Percentiles rank a stretch among this genome's conserved stretches.
These are phyloP conservation scores for Phymorhynchus buccinoides DNA, from an alignment of 1,140 invertebrate genomes.

Conservation along the genomic window DNA sequence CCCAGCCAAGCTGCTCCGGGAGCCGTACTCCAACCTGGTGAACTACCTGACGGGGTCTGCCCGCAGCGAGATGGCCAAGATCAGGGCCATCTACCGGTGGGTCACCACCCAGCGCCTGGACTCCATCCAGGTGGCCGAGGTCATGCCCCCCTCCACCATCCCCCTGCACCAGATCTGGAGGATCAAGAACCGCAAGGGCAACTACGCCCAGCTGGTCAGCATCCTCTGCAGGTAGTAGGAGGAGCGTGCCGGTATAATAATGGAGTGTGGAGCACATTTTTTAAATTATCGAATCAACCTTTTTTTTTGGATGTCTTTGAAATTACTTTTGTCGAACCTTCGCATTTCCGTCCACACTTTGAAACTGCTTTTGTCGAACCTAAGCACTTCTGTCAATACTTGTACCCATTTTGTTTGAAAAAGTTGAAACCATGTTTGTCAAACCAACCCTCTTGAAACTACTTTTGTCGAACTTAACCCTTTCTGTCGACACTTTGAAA, in stretches of 20 bases:
- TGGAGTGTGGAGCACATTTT: no score
- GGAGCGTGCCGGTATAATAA: neutral
- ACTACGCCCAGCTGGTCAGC: constrained; percentile 64
- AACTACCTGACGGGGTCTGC: constrained; percentile 51
- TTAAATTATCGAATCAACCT: no score
- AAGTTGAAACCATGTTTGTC: no score
- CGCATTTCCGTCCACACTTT: no score
- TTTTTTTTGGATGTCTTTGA: no score
- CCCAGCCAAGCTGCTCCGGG: constrained; percentile 47
- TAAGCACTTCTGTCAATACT: no score
- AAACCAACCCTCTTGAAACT: no score
- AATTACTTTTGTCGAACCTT: no score
- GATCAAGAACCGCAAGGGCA: constrained; percentile 62
- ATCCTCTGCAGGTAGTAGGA: constrained; percentile 61
- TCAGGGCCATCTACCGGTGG: constrained; percentile 64
- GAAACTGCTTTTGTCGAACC: no score
- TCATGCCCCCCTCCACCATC: constrained; percentile 41
- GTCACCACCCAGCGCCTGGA: constrained; percentile 57
- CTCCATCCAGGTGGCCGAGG: constrained; percentile 42
- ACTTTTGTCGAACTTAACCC: no score
- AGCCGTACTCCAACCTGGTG: constrained; percentile 51
- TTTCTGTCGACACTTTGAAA: no score
- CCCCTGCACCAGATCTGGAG: constrained; percentile 60
- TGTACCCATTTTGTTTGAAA: no score
- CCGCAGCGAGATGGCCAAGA: constrained; percentile 54